These are phyloP conservation scores for Nomada lathburiana DNA, from an alignment of 2,888 invertebrate genomes.

Conservation along the genomic window DNA sequence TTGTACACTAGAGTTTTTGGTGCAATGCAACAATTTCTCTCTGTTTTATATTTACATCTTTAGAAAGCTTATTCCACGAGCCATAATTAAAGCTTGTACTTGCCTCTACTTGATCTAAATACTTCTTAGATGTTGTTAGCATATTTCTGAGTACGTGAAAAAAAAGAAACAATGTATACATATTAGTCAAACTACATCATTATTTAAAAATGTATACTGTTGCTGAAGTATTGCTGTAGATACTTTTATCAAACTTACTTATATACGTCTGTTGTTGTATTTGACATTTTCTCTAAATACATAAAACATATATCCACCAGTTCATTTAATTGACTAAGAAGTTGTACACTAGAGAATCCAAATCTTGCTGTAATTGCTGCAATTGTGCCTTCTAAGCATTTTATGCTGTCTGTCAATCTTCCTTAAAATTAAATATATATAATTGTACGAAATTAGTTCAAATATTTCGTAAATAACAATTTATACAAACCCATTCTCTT, in stretches of 20 bases:
- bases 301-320: constrained; percentile 87
- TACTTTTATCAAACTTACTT: constrained; percentile 65
- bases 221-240: neutral
- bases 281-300: constrained; percentile 81
- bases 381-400: constrained; percentile 86
- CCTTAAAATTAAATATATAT: constrained; percentile 74
- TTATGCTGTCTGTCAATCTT: constrained; percentile 82
- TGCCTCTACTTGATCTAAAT: constrained; percentile 27
- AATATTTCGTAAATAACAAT: neutral
- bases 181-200: neutral
- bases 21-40: neutral
- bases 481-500: constrained; percentile 84
- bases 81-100: constrained; percentile 22
- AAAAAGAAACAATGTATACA: too few relatives aligned
- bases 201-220: neutral
- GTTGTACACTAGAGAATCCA: constrained; percentile 88
- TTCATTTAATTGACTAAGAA: constrained; percentile 88
- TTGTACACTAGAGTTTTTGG: neutral
- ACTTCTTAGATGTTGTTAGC: constrained; percentile 1
- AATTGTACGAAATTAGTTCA: neutral
- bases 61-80: constrained; percentile 28
- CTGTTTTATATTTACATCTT: constrained; percentile 15
- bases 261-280: constrained; percentile 67
- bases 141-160: constrained; percentile 1
- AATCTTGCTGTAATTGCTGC: constrained; percentile 87